phyloP scores from a whole-genome alignment of 2,113 vertebrate genomes.

The Patagioenas fasciata region DNA sequence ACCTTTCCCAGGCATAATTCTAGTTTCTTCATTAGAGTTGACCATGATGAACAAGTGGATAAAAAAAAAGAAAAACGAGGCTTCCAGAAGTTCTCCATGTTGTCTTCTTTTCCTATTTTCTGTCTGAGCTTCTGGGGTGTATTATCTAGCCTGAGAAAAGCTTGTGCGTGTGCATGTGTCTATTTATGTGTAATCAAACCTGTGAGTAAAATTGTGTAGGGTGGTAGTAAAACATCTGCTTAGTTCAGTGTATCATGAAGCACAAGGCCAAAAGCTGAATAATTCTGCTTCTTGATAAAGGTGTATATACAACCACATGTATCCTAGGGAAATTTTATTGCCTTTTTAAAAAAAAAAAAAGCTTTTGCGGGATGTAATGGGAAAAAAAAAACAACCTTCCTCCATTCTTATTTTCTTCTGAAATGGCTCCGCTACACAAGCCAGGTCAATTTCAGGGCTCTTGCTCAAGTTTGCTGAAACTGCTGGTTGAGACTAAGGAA shows the following conservation, averaged over 20 bases:
- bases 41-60: neutral
- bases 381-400: neutral
- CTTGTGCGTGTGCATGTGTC: neutral
- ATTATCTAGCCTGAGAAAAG: neutral
- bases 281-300: neutral
- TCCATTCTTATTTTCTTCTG: neutral
- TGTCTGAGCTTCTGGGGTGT: neutral
- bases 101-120: neutral
- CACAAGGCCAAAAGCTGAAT: neutral
- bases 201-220: neutral
- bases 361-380: neutral
- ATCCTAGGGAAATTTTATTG: neutral
- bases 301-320: neutral
- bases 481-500: neutral
- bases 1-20: neutral
- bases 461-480: constrained; percentile 13
- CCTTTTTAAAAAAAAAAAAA: neutral
- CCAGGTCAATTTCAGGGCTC: neutral
- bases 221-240: neutral
- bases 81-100: neutral
- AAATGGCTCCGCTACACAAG: neutral
- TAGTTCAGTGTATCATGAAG: neutral
- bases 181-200: constrained; percentile 14
- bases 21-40: neutral
- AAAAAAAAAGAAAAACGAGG: neutral